These are phyloP conservation scores for Ophioninae sp. DNA, from an alignment of 2,888 invertebrate species.

Conservation along the genomic window DNA sequence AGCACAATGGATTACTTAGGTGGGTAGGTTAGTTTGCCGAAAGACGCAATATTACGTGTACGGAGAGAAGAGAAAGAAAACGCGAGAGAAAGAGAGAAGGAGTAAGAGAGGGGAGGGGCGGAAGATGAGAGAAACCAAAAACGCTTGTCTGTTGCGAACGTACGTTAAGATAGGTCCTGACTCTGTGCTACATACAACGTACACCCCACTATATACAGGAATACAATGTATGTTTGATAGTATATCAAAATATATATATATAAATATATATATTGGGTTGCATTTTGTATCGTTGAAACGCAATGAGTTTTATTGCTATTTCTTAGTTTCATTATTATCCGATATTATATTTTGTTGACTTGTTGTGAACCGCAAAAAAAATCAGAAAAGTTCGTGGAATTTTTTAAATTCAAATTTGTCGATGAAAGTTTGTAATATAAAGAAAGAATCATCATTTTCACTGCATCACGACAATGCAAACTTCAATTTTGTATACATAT, in stretches of 20 bases:
- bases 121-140: constrained; percentile 64
- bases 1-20: constrained; percentile 79
- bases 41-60: constrained; percentile 66
- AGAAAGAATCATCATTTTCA: background rate
- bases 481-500: background rate
- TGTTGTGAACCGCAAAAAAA: too few relatives aligned
- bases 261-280: background rate
- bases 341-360: background rate
- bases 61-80: constrained; percentile 14
- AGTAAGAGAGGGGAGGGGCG: constrained; percentile 6
- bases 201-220: constrained; percentile 12
- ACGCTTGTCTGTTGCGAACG: constrained; percentile 68
- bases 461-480: background rate
- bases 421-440: too few relatives aligned
- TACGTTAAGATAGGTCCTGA: constrained; percentile 79
- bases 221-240: constrained; percentile 34
- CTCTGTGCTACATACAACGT: constrained; percentile 56
- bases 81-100: background rate
- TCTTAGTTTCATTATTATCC: too few relatives aligned
- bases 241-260: background rate
- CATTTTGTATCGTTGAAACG: too few relatives aligned
- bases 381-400: too few relatives aligned
- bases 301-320: too few relatives aligned
- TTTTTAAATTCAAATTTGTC: too few relatives aligned
- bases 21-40: constrained; percentile 79